Evolutionary conservation across 1,140 invertebrate genomes (phyloP).

Genomic region (Pararge aegeria): DNA sequence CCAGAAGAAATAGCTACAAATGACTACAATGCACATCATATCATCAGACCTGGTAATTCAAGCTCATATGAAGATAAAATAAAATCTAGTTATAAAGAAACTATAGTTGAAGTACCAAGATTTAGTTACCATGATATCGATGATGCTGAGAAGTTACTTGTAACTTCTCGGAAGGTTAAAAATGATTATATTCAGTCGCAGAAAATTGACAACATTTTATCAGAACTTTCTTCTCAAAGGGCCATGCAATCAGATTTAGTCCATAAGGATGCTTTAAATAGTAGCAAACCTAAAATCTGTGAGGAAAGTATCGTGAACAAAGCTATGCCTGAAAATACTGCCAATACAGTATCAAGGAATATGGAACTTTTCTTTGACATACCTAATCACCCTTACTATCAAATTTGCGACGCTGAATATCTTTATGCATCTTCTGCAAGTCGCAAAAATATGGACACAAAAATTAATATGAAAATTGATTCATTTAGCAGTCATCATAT

Average conservation of each 20-base stretch:
- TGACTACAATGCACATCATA: too few relatives aligned
- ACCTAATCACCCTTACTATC: background rate
- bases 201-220: background rate
- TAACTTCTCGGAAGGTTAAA: conserved; percentile 7
- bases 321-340: background rate
- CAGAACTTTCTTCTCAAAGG: background rate
- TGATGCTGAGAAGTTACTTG: conserved; percentile 40
- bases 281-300: too few relatives aligned
- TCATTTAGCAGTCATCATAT: background rate
- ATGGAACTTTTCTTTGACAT: background rate
- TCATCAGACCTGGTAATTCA: too few relatives aligned
- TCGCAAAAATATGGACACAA: background rate
- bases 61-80: too few relatives aligned
- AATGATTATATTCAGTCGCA: too few relatives aligned
- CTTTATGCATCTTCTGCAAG: conserved; percentile 4
- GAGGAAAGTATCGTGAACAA: background rate
- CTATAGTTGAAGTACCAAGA: background rate
- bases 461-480: background rate
- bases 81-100: too few relatives aligned
- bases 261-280: background rate
- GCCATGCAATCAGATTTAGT: background rate
- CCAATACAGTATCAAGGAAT: background rate
- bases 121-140: conserved; percentile 40
- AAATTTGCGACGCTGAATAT: conserved; percentile 15
- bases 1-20: too few relatives aligned